These are phyloP conservation scores for Phyllotis vaccarum DNA, from an alignment of 2,797 vertebrate species.

Conservation along the genomic window DNA sequence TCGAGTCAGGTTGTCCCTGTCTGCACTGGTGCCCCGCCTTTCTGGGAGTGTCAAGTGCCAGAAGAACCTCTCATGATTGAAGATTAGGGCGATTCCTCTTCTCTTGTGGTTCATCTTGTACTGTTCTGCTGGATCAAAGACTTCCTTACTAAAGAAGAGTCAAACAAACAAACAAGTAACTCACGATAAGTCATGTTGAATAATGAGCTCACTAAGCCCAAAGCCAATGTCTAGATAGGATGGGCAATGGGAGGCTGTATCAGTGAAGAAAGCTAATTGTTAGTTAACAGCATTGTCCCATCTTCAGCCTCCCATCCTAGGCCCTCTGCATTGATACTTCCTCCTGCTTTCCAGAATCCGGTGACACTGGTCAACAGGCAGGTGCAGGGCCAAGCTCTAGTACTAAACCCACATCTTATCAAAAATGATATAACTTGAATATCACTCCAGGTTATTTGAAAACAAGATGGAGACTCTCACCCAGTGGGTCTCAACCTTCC, in stretches of 20 bases:
- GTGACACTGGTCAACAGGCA: not conserved
- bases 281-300: not conserved
- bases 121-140: conserved; percentile 91
- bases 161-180: not conserved
- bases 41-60: conserved; percentile 89
- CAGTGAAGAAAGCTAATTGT: not conserved
- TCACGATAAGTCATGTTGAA: conserved; percentile 19
- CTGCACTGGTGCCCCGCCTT: conserved; percentile 91
- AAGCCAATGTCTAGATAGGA: rapidly evolving
- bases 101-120: conserved; percentile 94
- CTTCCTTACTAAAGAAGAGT: conserved; percentile 76
- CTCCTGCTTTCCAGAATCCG: not conserved
- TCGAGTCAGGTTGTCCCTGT: conserved; percentile 89
- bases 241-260: rapidly evolving
- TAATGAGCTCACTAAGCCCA: not conserved
- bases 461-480: not conserved
- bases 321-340: not conserved
- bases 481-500: not conserved
- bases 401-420: too few relatives aligned
- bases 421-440: not conserved
- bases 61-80: conserved; percentile 95
- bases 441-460: not conserved
- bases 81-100: conserved; percentile 95
- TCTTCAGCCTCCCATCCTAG: too few relatives aligned
- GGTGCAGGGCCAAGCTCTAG: not conserved